Evolutionary conservation across 37 sponge, comb jelly and placozoan genomes (phyloP).

Genomic region (Petrosia ficiformis): DNA sequence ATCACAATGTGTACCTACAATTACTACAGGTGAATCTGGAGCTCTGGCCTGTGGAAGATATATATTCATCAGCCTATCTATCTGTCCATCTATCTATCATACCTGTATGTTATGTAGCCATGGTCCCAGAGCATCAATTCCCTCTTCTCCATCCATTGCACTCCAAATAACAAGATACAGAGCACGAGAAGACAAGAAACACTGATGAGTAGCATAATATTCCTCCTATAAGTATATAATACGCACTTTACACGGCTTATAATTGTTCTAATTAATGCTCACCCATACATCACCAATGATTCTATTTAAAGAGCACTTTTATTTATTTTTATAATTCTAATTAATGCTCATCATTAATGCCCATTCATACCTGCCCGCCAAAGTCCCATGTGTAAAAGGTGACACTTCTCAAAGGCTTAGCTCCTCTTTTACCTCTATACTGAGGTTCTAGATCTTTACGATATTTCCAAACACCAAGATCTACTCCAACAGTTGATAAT

Average conservation of each 20-base stretch:
- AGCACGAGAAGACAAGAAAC: conserved; percentile 82
- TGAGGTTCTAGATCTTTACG: conserved; percentile 65
- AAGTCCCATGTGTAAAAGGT: conserved; percentile 95
- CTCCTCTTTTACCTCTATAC: conserved; percentile 18
- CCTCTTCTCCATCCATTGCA: conserved; percentile 61
- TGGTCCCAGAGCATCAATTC: conserved; percentile 66
- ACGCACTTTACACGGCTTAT: too few species aligned
- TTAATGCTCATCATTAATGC: too few species aligned
- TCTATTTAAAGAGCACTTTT: too few species aligned
- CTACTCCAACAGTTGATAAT: conserved; percentile 91
- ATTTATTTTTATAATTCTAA: too few species aligned
- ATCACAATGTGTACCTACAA: conserved; percentile 89
- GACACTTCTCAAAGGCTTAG: conserved; percentile 48
- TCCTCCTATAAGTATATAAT: conserved; percentile 57
- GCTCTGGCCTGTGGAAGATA: conserved; percentile 66
- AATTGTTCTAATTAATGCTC: too few species aligned
- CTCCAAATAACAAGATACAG: conserved; percentile 87
- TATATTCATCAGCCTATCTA: neutral
- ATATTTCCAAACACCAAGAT: conserved; percentile 88
- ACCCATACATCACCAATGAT: too few species aligned
- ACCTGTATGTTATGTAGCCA: conserved; percentile 95
- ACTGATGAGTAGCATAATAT: conserved; percentile 95
- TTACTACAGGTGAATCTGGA: conserved; percentile 85
- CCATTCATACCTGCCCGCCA: conserved; percentile 90
- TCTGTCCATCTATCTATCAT: neutral